Base-by-base conservation (phyloP, 2,113 vertebrate species). In the Bos javanicus region DNA sequence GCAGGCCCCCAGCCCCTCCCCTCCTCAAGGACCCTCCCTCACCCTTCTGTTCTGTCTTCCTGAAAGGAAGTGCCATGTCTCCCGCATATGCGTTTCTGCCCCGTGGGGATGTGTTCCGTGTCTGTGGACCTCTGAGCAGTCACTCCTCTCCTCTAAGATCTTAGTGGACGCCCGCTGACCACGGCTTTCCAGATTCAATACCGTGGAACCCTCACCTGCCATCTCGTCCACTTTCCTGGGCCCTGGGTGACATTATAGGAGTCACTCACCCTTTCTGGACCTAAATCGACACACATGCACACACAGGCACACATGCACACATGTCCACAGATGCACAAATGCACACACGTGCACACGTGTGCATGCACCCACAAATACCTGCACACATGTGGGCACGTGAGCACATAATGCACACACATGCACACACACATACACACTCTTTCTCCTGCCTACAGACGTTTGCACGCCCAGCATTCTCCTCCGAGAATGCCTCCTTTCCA, bases 81-180 rank as follows among this genome's bases (percentile, higher is more conserved):
- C 43, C 30, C 7, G 0, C 2, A 12, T 25, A 12, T 7, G 2
- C 10, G 0, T 46, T 13, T 97, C 74, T 0, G 3, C 28, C 1
- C 21, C 1, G 5, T 1, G 5, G 48, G 52, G 33, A 26, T 46
- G 3, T 2, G 30, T 2, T 19, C 4, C 6, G 7, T 1, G 14
- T 21, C 21, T 39, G 19, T n/a, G 39, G 43, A 21, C 19, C 36
- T 56, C 86, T 2, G 33, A 43, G 21, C 28, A 30, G 43, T 36
- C 48, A 5, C 21, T 28, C 33, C 7, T 74, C n/a, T 50, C 26
- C 36, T 56, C 50, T 52, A 11, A 82, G 90, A 39, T 56, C 30
- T 4, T 2, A 12, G 5, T 0, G 13, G 84, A 14, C 25, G 17
- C 81, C 88, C 21, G 16, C 25, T 1, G 2, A 4, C 52, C 15